Conservation (phyloP, 1,140 invertebrate species). For the Teleogryllus occipitalis region DNA sequence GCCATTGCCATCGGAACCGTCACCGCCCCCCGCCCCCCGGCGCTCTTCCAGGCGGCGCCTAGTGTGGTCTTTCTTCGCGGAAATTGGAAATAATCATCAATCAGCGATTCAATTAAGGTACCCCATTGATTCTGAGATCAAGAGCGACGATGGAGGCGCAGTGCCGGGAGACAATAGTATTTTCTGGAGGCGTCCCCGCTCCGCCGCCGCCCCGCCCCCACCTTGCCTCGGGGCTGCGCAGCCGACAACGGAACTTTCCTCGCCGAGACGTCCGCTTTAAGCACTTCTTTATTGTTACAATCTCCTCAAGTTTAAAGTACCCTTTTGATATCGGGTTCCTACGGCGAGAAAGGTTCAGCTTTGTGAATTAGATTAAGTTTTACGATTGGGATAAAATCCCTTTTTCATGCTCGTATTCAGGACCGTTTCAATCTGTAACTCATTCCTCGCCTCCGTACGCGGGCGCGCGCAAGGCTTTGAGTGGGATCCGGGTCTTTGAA, state of each 20-base stretch:
- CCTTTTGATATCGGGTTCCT: background rate
- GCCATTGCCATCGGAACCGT: too few species aligned
- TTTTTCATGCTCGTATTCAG: background rate
- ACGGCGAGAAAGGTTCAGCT: background rate
- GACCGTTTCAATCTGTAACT: background rate
- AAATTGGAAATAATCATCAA: conserved; percentile 1
- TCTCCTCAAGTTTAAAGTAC: conserved; percentile 4
- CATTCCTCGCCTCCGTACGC: background rate
- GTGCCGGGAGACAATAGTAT: background rate
- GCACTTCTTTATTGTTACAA: background rate
- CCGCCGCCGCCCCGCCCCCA: too few species aligned
- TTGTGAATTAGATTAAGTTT: conserved; percentile 2
- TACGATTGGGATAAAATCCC: conserved; percentile 1
- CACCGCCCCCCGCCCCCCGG: too few species aligned
- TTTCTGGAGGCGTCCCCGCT: background rate
- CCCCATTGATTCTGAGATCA: background rate
- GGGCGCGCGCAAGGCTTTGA: background rate
- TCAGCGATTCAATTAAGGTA: conserved; percentile 4
- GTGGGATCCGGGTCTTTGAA: background rate
- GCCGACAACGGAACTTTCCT: too few species aligned
- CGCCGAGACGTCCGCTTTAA: background rate
- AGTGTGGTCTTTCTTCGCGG: background rate
- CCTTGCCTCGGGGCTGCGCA: too few species aligned
- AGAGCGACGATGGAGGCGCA: background rate
- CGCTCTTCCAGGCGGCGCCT: background rate